These are phyloP conservation scores for Saccostrea cuccullata DNA, from an alignment of 1,140 invertebrate species.

Conservation along the genomic window DNA sequence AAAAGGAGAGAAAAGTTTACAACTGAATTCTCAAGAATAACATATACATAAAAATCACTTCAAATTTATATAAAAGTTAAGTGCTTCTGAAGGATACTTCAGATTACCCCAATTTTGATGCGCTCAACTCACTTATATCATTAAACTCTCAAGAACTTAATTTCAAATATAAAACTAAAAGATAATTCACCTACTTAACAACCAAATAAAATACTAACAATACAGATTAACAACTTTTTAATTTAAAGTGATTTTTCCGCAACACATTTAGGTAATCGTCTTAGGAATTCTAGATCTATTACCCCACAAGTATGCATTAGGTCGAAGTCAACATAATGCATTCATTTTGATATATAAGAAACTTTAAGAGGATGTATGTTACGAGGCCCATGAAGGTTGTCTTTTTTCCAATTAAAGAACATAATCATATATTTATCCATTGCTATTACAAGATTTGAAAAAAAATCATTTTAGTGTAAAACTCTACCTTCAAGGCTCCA, in stretches of 20 bases:
- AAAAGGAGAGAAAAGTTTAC: too few species aligned
- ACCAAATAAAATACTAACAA: neutral
- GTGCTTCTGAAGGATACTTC: neutral
- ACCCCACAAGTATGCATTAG: neutral
- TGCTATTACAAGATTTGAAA: too few species aligned
- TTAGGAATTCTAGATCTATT: constrained; percentile 22
- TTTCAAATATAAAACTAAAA: neutral
- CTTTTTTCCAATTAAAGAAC: too few species aligned
- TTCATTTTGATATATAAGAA: constrained; percentile 23
- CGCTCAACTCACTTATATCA: neutral
- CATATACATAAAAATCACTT: too few species aligned
- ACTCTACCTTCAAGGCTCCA: too few species aligned
- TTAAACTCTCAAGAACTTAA: neutral
- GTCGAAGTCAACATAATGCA: constrained; percentile 7
- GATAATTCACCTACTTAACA: neutral
- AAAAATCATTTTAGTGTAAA: too few species aligned
- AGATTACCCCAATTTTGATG: neutral
- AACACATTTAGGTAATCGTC: constrained; percentile 26
- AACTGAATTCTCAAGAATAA: too few species aligned
- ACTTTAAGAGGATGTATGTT: constrained; percentile 12
- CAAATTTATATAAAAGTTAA: neutral
- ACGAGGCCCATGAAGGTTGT: neutral
- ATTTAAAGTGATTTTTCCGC: constrained; percentile 37
- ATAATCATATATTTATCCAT: too few species aligned
- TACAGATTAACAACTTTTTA: constrained; percentile 17